Evolutionary conservation across 37 sponge, comb jelly and placozoan genomes (phyloP), one percentile per base, ranked within the genome.

Genomic region (Cliona cf. orientalis): DNA sequence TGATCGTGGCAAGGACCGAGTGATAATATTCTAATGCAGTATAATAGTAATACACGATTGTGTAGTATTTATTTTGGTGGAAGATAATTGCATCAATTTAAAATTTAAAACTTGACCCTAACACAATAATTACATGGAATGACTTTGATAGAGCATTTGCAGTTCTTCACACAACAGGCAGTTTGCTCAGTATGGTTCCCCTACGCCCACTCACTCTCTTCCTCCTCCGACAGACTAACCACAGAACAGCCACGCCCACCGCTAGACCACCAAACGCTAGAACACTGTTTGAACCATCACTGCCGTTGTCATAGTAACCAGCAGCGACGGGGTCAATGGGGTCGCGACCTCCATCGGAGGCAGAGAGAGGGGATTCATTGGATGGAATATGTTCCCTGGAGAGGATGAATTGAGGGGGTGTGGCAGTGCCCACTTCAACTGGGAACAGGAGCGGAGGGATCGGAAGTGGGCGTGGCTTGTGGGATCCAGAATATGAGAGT

Each of bases 341-440:
- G 57, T 37, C 35, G 7, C 22, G 43, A 43, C 0, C 4, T 7
- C 45, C 25, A 17, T 35, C n/a, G 58, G 41, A 12, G 56, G 23
- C 9, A 22, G 29, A 59, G 57, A 5, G 45, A 25, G n/a, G n/a
- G 21, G 43, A 43, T 0, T 22, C 3, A 46, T 42, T 29, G 58
- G 32, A 38, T 33, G 2, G 56, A 78, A 22, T 33, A 9, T 17
- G 3, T 42, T 46, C 69, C 85, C 41, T 17, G 45, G 34, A 23
- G 35, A 29, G n/a, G 85, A 59, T 1, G 83, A 46, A 68, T 94
- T 94, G 43, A 94, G 65, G 26, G 95, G 95, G 58, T 77, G 76
- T 46, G 95, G 92, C 56, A 66, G 84, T 46, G 84, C 82, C 92
- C 92, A 94, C 12, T 58, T 74, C 32, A 74, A 49, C 56, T 84